Percentiles rank a stretch among this genome's conserved stretches.
phyloP scores from a whole-genome alignment of 2,113 vertebrate genomes.

The Nyctereutes procyonoides region DNA sequence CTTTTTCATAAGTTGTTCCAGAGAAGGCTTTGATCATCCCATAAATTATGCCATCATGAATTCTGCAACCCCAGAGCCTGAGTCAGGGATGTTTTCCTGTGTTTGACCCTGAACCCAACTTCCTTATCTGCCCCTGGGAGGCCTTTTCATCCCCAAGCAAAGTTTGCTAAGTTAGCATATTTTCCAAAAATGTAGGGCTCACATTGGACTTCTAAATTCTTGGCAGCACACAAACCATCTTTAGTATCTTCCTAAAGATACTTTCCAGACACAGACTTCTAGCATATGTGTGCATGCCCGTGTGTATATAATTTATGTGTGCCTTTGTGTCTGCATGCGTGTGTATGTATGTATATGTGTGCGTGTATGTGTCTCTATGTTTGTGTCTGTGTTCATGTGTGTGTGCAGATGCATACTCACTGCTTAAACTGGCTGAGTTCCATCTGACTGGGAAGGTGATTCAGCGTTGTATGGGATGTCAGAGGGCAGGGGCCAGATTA shows the following conservation, averaged over 20 bases:
- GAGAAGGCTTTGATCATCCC: not conserved
- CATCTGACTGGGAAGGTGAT: not conserved
- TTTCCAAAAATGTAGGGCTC: not conserved
- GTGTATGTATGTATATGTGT: not conserved
- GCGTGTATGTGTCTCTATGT: rapidly evolving
- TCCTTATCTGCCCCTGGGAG: not conserved
- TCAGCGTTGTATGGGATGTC: rapidly evolving
- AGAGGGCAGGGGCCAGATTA: rapidly evolving
- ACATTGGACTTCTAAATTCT: not conserved
- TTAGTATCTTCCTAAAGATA: not conserved
- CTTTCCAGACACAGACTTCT: not conserved
- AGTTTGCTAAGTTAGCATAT: not conserved
- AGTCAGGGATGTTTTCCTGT: not conserved
- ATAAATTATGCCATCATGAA: rapidly evolving
- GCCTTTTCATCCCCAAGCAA: rapidly evolving
- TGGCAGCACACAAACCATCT: not conserved
- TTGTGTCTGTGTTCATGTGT: rapidly evolving
- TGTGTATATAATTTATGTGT: no score
- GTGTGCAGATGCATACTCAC: not conserved
- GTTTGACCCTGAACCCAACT: rapidly evolving
- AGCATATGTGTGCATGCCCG: rapidly evolving
- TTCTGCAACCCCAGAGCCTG: rapidly evolving
- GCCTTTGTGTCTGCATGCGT: not conserved
- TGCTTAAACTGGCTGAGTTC: no score
- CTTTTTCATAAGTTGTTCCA: not conserved